These are phyloP conservation scores for Philaenus spumarius DNA, from an alignment of 1,140 invertebrate genomes.

Conservation along the genomic window DNA sequence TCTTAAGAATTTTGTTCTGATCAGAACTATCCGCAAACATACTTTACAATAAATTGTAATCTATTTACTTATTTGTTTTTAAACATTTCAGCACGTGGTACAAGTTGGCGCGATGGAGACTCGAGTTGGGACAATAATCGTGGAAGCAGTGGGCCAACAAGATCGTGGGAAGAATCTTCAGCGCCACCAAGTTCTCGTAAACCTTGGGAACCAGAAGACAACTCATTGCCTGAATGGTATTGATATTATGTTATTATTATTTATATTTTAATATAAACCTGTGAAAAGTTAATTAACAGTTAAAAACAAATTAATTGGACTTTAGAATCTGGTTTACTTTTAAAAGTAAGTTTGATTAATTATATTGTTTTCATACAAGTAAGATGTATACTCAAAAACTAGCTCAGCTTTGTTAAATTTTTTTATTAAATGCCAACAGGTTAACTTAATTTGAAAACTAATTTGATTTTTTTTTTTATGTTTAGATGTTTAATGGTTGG, in stretches of 20 bases:
- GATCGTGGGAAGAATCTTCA: constrained; percentile 9
- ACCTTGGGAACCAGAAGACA: constrained; percentile 39
- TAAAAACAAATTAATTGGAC: not conserved
- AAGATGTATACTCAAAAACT: too few relatives aligned
- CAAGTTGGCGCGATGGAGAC: constrained; percentile 4
- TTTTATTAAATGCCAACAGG: too few relatives aligned
- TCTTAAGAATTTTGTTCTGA: too few relatives aligned
- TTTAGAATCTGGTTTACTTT: not conserved
- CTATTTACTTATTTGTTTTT: too few relatives aligned
- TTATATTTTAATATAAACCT: not conserved
- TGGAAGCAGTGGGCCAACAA: not conserved
- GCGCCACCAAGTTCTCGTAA: constrained; percentile 22
- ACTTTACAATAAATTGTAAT: constrained; percentile 39
- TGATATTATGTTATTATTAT: too few relatives aligned
- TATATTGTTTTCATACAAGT: too few relatives aligned
- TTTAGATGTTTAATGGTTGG: too few relatives aligned
- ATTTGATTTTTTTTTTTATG: too few relatives aligned
- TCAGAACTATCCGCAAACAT: too few relatives aligned
- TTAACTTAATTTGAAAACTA: too few relatives aligned
- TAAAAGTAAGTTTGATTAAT: too few relatives aligned
- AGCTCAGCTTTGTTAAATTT: too few relatives aligned
- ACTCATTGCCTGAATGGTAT: constrained; percentile 65
- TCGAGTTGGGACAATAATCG: constrained; percentile 12
- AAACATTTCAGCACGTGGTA: constrained; percentile 33
- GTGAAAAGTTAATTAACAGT: not conserved